A percentile compares a stretch with the other conserved stretches of the same genome.
phyloP scores from a whole-genome alignment of 2,113 vertebrate species.

The Elgaria multicarinata region DNA sequence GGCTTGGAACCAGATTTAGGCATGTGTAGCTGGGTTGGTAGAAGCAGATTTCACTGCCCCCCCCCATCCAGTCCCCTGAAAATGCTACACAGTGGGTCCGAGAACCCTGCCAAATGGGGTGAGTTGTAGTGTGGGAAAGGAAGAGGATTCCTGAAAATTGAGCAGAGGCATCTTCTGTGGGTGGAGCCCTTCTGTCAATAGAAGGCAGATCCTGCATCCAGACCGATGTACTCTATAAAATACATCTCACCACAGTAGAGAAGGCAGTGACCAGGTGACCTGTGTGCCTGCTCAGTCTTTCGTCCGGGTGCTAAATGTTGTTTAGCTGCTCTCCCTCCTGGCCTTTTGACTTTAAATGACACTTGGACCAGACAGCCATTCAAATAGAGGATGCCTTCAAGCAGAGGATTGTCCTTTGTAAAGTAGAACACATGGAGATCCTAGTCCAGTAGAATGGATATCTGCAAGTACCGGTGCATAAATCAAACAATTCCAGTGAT shows the following conservation, averaged over 20 bases:
- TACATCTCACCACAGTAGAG: neutral
- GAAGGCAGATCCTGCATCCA: too few species aligned
- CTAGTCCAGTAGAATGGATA: neutral
- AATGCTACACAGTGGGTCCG: too few species aligned
- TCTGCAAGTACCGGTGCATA: fast-evolving
- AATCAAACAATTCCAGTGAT: neutral
- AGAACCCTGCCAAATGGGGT: too few species aligned
- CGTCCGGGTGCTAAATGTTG: neutral
- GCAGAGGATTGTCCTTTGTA: neutral
- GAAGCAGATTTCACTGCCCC: too few species aligned
- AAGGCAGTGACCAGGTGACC: neutral
- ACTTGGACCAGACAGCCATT: too few species aligned
- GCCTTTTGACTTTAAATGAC: neutral
- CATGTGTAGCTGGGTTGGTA: too few species aligned
- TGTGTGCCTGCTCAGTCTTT: neutral
- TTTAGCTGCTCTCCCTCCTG: neutral
- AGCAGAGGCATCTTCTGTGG: too few species aligned
- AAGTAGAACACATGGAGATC: neutral
- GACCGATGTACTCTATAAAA: neutral
- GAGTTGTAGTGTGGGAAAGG: too few species aligned
- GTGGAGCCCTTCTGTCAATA: too few species aligned
- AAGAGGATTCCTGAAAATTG: too few species aligned
- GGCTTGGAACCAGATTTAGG: too few species aligned
- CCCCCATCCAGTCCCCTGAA: too few species aligned
- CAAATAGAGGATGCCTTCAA: neutral